Base-by-base conservation (phyloP, 2,113 vertebrate species). In the Proterorhinus semilunaris region DNA sequence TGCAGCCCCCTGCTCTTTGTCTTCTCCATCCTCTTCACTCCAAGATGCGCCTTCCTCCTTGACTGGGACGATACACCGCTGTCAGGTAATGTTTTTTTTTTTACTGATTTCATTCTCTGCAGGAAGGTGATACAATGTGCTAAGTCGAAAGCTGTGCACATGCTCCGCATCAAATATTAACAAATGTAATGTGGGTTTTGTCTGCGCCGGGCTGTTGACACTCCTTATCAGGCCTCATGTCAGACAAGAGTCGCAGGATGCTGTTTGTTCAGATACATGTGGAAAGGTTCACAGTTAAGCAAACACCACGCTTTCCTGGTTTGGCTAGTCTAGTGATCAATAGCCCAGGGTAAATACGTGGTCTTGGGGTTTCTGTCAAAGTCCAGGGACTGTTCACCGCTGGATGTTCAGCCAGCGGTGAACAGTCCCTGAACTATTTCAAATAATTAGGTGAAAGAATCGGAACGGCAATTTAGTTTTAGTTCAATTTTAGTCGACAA, bases 181-280 rank as follows among this genome's bases (percentile, higher is more conserved):
- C 83, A 59, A 62, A 66, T 52, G 71, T 47, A 62, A 69, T 79
- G 71, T 11, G 49, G 74, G 61, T 68, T 79, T 71, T 83, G 71
- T 5, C 45, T 54, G 51, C 68, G 67, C 4, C 69, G 44, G 42
- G 66, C 44, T 88, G 83, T 86, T 84, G 83, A 83, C 81, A 77
- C 81, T 85, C 72, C 73, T 80, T 89, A 90, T 90, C 86, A 52
- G 44, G 2, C 75, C 62, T 82, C 75, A 69, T 83, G 80, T 84
- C 86, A 82, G 87, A 90, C 83, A 84, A 59, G 62, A 71, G 81
- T 85, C 88, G 88, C 87, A 88, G 87, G 87, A 87, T 72, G 61
- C 65, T 85, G 76, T 89, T 89, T 89, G 82, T 76, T 71, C 51
- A 65, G 80, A 84, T 73, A 54, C 78, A 79, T 76, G 85, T 79